phyloP scores from a whole-genome alignment of 2,113 vertebrate species.

The Orthochromis indermauri region DNA sequence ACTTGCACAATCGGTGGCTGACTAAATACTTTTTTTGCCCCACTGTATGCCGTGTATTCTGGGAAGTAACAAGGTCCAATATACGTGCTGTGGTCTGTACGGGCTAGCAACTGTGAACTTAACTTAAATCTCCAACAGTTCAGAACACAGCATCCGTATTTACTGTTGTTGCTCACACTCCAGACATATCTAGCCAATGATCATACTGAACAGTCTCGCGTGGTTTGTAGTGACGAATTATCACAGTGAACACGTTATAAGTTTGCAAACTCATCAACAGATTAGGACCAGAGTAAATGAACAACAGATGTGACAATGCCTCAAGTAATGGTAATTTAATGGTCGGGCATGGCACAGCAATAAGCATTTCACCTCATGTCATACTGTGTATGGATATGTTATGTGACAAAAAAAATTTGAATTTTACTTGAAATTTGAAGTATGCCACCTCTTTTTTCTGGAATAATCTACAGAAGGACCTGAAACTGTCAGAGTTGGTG shows the following conservation, averaged over 20 bases:
- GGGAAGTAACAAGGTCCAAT: neutral
- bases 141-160: neutral
- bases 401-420: neutral
- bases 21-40: too few species aligned
- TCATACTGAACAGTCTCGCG: neutral
- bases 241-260: neutral
- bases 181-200: neutral
- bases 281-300: neutral
- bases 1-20: too few species aligned
- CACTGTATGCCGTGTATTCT: neutral
- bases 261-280: neutral
- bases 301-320: neutral
- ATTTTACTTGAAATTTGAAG: neutral
- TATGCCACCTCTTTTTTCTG: neutral
- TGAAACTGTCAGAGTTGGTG: neutral
- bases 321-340: neutral
- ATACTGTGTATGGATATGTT: neutral
- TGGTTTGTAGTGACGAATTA: neutral
- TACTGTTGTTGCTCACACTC: neutral
- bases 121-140: neutral
- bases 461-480: neutral
- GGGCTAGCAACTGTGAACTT: neutral
- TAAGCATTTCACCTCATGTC: neutral
- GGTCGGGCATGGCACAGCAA: neutral
- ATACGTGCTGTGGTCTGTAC: neutral